phyloP scores from a whole-genome alignment of 2,797 vertebrate species.

The Pseudopleuronectes americanus region DNA sequence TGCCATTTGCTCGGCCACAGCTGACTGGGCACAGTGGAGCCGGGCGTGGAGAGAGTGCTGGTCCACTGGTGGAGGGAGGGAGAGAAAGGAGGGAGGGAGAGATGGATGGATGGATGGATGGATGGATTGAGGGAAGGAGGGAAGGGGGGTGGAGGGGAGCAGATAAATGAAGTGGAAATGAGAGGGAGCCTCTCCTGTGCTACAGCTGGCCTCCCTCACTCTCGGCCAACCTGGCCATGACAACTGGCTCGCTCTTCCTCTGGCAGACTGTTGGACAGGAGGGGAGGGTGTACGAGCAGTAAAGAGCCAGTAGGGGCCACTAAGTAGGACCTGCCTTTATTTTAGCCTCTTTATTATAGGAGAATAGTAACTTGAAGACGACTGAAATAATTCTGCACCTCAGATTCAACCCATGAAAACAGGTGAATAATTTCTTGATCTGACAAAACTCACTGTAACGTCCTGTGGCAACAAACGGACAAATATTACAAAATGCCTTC shows the following conservation, averaged over 20 bases:
- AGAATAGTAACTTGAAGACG: neutral
- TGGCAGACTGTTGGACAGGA: neutral
- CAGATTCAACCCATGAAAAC: too few species aligned
- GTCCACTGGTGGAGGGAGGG: slow-evolving; percentile 56
- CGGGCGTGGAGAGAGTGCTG: slow-evolving; percentile 49
- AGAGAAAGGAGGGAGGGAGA: slow-evolving; percentile 32
- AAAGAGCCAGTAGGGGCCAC: slow-evolving; percentile 57
- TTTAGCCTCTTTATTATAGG: neutral
- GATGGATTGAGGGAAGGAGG: too few species aligned
- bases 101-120: slow-evolving; percentile 23
- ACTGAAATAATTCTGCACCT: too few species aligned
- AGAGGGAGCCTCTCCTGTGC: slow-evolving; percentile 79
- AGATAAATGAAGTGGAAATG: slow-evolving; percentile 85
- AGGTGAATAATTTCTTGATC: too few species aligned
- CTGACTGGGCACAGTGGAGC: slow-evolving; percentile 78
- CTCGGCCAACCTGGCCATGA: slow-evolving; percentile 70
- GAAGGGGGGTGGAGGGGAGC: slow-evolving; percentile 31
- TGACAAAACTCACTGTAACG: too few species aligned
- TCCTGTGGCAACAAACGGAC: too few species aligned
- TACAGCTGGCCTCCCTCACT: slow-evolving; percentile 80
- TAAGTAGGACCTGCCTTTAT: slow-evolving; percentile 4
- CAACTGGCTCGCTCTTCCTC: slow-evolving; percentile 63
- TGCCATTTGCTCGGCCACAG: slow-evolving; percentile 80
- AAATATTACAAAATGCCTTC: too few species aligned
- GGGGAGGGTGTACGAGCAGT: slow-evolving; percentile 12